Conservation (phyloP, 1,140 invertebrate species). For the Drosophila leontia region DNA sequence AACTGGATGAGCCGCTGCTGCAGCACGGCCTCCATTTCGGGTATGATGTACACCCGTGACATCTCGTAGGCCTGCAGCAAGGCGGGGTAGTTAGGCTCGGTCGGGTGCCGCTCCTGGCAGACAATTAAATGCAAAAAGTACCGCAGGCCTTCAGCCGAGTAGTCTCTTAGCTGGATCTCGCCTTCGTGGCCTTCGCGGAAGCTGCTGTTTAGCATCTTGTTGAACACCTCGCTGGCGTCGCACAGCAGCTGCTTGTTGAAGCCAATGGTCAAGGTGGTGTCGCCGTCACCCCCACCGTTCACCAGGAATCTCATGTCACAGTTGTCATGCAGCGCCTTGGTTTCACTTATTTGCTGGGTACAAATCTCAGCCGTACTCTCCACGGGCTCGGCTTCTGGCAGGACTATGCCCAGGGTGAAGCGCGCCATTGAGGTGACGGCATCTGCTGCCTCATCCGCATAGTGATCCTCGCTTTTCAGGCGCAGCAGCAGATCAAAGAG, state of each 20-base stretch:
- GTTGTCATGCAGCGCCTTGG: conserved; percentile 41
- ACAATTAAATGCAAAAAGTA: conserved; percentile 80
- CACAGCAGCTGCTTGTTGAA: conserved; percentile 82
- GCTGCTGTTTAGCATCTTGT: conserved; percentile 82
- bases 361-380: conserved; percentile 48
- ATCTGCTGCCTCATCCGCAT: conserved; percentile 75
- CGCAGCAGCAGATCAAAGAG: conserved; percentile 75
- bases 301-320: conserved; percentile 82
- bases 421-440: conserved; percentile 75
- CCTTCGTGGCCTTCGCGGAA: conserved; percentile 79
- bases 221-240: conserved; percentile 81
- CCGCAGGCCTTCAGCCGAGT: conserved; percentile 66
- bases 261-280: conserved; percentile 46
- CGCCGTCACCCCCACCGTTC: conserved; percentile 5
- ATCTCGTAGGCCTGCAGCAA: conserved; percentile 83
- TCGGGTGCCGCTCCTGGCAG: conserved; percentile 55
- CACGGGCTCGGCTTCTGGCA: conserved; percentile 49
- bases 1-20: conserved; percentile 67
- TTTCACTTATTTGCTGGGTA: conserved; percentile 14
- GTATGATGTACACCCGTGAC: conserved; percentile 80
- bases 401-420: conserved; percentile 68
- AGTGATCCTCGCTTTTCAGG: conserved; percentile 66
- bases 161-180: conserved; percentile 74
- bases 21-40: conserved; percentile 69
- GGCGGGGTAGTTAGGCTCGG: conserved; percentile 61